phyloP scores from a whole-genome alignment of 1,140 invertebrate species.

The Arion vulgaris region DNA sequence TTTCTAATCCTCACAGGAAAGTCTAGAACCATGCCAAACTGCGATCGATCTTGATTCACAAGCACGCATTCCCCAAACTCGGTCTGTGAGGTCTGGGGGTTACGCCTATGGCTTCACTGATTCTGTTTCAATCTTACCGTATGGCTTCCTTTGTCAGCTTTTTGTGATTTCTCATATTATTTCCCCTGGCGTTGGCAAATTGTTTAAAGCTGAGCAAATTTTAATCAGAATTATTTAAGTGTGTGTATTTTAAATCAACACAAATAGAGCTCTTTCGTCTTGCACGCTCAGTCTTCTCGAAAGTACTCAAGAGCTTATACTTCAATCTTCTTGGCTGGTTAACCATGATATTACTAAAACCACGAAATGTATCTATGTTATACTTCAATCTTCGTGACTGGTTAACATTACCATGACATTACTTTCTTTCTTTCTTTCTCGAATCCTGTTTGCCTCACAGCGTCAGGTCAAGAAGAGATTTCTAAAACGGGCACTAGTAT shows the following conservation, averaged over 20 bases:
- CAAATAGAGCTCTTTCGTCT: neutral
- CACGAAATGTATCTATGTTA: too few species aligned
- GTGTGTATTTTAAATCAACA: neutral
- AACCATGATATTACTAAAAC: too few species aligned
- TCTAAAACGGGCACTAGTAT: too few species aligned
- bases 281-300: too few species aligned
- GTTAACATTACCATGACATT: too few species aligned
- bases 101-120: constrained; percentile 10
- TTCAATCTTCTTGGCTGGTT: too few species aligned
- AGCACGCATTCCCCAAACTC: neutral
- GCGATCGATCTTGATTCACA: neutral
- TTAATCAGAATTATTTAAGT: neutral
- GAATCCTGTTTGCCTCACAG: too few species aligned
- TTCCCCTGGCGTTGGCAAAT: neutral
- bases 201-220: neutral
- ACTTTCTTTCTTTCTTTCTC: too few species aligned
- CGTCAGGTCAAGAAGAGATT: too few species aligned
- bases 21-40: neutral
- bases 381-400: too few species aligned
- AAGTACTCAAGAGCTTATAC: too few species aligned
- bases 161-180: constrained; percentile 2
- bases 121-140: constrained; percentile 16
- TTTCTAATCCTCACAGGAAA: neutral
- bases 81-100: neutral
- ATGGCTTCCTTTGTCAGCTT: constrained; percentile 19